A percentile compares a stretch with the other conserved stretches of the same genome.
These are phyloP conservation scores for Pachycephala philippinensis DNA, from an alignment of 2,113 vertebrate genomes.

Conservation along the genomic window DNA sequence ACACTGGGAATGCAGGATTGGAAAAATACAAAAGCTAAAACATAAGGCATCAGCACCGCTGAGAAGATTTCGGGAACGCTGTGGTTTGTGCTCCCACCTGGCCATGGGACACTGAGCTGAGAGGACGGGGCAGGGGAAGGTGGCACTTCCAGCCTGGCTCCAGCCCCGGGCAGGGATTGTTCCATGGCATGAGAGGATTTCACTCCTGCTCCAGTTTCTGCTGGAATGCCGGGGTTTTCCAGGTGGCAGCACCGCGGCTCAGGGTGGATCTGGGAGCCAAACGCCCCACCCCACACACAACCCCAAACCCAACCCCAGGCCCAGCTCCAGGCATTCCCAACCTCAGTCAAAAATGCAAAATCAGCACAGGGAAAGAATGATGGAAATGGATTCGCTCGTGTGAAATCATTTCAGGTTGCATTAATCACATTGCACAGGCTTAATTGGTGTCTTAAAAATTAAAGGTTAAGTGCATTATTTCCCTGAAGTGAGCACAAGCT, in stretches of 20 bases:
- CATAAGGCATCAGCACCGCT: no score
- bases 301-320: no score
- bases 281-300: rapidly evolving
- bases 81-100: not conserved
- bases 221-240: not conserved
- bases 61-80: not conserved
- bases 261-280: rapidly evolving
- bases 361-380: not conserved
- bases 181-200: not conserved
- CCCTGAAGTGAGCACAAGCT: not conserved
- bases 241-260: no score
- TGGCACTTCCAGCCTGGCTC: not conserved
- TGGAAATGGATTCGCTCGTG: not conserved
- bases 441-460: not conserved
- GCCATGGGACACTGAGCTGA: not conserved
- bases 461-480: not conserved
- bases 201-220: not conserved
- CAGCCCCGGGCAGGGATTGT: not conserved
- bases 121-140: not conserved
- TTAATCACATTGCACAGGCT: not conserved
- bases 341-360: not conserved
- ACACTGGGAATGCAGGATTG: no score
- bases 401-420: not conserved
- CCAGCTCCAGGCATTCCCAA: rapidly evolving
- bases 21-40: no score